Evolutionary conservation across 2,888 invertebrate species (phyloP), one percentile per base, ranked within the genome.

Genomic region (Fabriciana adippe): DNA sequence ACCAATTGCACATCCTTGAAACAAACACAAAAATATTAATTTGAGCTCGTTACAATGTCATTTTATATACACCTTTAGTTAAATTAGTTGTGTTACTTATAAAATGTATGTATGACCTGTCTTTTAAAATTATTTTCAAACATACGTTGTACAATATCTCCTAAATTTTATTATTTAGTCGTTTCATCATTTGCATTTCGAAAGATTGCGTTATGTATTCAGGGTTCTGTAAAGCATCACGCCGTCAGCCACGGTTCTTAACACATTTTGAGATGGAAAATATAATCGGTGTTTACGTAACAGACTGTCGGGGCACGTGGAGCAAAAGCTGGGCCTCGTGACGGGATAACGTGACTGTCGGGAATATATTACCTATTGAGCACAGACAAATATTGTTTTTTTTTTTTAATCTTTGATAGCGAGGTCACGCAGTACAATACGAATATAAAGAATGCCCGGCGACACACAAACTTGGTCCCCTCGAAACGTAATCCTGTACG

Each of bases 331-430:
- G 67, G 67, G 82, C 84, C 86, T 75, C 86, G 88, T 86, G 89
- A 79, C 74, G 68, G 70, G 67, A 69, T 82, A 86, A 87, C 87
- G 89, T 88, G 88, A 88, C 74, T 76, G 73, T 67, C 74, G 69
- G 74, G 77, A 73, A 72, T 72, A 77, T 65, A 72, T 73, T 73
- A 74, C 68, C 66, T 68, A 72, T 21, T 31, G 65, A 51, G 48
- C 61, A 59, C 67, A 50, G 57, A 47, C 57, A 14, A 54, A 15
- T 41, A 45, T 54, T 62, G 56, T 67, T 66, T 66, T 68, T 66
- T 68, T 66, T 66, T 65, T 61, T 64, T 47, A 57, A 61, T 63
- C 55, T 18, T 56, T 31, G 56, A 35, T 48, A 55, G n/a, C 50
- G 64, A 71, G 68, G 71, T 64, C 64, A 54, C 50, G 47, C 47